Evolutionary conservation across 1,140 invertebrate genomes (phyloP), one percentile per base, ranked within the genome.

Genomic region (Hycleus cichorii): DNA sequence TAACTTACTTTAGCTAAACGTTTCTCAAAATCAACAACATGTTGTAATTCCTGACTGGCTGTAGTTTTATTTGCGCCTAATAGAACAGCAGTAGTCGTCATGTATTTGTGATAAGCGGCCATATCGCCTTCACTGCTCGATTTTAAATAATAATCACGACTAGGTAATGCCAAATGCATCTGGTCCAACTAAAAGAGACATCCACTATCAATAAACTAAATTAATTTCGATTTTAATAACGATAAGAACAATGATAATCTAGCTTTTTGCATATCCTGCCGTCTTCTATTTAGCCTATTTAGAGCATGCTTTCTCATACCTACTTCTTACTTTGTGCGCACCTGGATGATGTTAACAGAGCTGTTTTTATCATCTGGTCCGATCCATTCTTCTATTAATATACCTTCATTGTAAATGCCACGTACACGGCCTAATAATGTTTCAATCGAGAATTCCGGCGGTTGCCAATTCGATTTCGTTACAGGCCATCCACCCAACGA

Each of bases 311-410:
- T 32, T 32, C 53, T 49, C 62, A 47, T 62, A 64, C 61, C 65
- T 67, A 72, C 70, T 73, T 72, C 74, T 75, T 75, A 74, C 73
- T 76, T 76, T 74, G 72, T 72, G 65, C 66, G 76, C 80, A 90
- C 88, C 83, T 92, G 90, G 65, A 93, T 81, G 69, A 93, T 90
- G 78, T 93, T 90, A 59, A 82, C 80, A 25, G 87, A 88, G 64
- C 88, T 90, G 74, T 91, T 90, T 73, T 89, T 90, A 72, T 92
- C 89, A 67, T 92, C 89, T 0, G 89, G 88, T 1, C 88, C 89
- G 49, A 92, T 86, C 83, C 88, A 91, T 49, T 88, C 83, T 64
- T 91, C 88, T 27, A 91, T 75, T 9, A 91, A 73, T 39, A 88
- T 81, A 5, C 86, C 86, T 66, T 88, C 84, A 71, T 89, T 89